Evolutionary conservation across 1,140 invertebrate species (phyloP).

Genomic region (Drosophila leontia): DNA sequence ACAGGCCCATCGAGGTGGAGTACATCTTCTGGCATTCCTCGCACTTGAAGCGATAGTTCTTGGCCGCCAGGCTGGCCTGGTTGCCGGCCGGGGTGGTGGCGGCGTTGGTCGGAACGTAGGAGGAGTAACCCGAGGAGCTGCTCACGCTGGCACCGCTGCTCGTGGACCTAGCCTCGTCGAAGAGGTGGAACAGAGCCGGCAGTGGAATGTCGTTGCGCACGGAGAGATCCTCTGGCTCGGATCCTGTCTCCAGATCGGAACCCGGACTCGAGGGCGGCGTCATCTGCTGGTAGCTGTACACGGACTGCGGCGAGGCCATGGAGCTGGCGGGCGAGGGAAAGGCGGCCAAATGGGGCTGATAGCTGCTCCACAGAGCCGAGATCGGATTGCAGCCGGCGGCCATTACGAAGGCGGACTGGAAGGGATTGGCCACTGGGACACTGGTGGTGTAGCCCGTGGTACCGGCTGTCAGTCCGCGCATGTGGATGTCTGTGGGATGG

Average conservation of each 20-base stretch:
- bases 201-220: conserved; percentile 80
- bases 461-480: conserved; percentile 69
- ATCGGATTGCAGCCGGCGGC: conserved; percentile 82
- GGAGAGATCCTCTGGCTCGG: conserved; percentile 82
- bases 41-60: conserved; percentile 92
- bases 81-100: not conserved
- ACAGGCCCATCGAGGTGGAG: conserved; percentile 96
- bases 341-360: conserved; percentile 69
- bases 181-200: conserved; percentile 80
- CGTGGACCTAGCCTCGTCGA: conserved; percentile 74
- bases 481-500: conserved; percentile 68
- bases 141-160: conserved; percentile 56
- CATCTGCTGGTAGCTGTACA: conserved; percentile 79
- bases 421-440: conserved; percentile 43
- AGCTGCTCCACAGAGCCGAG: conserved; percentile 76
- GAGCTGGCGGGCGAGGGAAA: conserved; percentile 77
- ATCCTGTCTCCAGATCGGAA: conserved; percentile 58
- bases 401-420: conserved; percentile 77
- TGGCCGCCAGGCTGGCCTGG: conserved; percentile 64
- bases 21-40: conserved; percentile 97
- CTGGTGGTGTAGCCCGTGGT: conserved; percentile 69
- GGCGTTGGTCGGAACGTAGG: conserved; percentile 87
- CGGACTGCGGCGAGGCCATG: conserved; percentile 69
- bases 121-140: conserved; percentile 86
- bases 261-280: conserved; percentile 82